These are phyloP conservation scores for Ophion ellenae DNA, from an alignment of 2,888 invertebrate species.

Conservation along the genomic window DNA sequence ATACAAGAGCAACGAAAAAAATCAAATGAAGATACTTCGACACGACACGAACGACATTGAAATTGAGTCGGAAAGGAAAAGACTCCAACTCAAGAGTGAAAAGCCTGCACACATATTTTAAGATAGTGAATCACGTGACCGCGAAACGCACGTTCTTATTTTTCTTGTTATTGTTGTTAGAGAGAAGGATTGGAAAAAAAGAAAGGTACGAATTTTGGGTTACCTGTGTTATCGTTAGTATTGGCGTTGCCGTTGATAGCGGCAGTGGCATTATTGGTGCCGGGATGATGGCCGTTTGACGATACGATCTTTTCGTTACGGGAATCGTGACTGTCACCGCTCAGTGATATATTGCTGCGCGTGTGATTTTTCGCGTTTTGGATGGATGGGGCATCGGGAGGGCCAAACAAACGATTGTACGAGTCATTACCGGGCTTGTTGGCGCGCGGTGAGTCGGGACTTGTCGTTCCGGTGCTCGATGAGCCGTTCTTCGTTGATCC, in stretches of 20 bases:
- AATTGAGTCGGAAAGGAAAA: not conserved
- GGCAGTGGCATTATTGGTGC: conserved; percentile 75
- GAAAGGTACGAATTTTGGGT: conserved; percentile 57
- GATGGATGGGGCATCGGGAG: conserved; percentile 85
- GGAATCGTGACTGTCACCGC: conserved; percentile 80
- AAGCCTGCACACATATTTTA: conserved; percentile 81
- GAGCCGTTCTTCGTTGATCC: conserved; percentile 81
- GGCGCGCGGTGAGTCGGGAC: conserved; percentile 79
- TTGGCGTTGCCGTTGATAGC: conserved; percentile 75
- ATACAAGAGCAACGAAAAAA: not conserved
- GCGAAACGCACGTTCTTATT: conserved; percentile 45
- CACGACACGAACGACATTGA: conserved; percentile 6
- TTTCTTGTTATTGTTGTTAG: conserved; percentile 23
- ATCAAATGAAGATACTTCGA: not conserved
- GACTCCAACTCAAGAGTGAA: conserved; percentile 29
- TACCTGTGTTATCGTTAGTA: conserved; percentile 72
- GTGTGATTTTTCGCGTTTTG: conserved; percentile 86
- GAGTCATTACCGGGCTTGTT: conserved; percentile 86
- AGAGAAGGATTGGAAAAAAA: conserved; percentile 27
- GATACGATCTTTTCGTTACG: conserved; percentile 74
- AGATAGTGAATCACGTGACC: conserved; percentile 72
- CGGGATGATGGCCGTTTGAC: conserved; percentile 65
- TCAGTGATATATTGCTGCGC: conserved; percentile 87
- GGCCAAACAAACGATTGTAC: conserved; percentile 87
- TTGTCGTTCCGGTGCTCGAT: conserved; percentile 70